Conservation (phyloP, 2,797 vertebrate genomes). For the Xenopus petersii region DNA sequence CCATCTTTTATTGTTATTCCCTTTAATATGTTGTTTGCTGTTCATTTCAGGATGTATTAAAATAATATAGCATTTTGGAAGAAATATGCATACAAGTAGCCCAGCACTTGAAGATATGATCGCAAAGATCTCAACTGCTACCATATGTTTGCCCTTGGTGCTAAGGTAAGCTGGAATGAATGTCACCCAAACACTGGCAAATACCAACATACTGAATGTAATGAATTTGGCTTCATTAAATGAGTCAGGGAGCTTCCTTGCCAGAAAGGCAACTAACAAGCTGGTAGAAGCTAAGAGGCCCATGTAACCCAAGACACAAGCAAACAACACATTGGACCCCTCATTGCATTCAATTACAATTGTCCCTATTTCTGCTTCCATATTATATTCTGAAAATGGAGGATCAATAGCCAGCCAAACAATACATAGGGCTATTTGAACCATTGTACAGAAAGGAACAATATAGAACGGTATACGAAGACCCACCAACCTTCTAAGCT, state of each 20-base stretch:
- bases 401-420: slow-evolving; percentile 32
- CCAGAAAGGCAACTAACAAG: slow-evolving; percentile 35
- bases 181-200: slow-evolving; percentile 46
- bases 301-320: slow-evolving; percentile 38
- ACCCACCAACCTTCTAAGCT: background rate
- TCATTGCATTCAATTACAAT: slow-evolving; percentile 22
- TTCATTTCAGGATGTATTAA: slow-evolving; percentile 31
- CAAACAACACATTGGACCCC: slow-evolving; percentile 31
- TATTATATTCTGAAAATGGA: slow-evolving; percentile 12
- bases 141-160: slow-evolving; percentile 12
- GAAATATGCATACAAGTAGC: slow-evolving; percentile 37
- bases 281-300: slow-evolving; percentile 31
- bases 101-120: slow-evolving; percentile 46
- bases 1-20: too few species aligned
- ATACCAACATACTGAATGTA: slow-evolving; percentile 44
- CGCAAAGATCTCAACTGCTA: slow-evolving; percentile 44
- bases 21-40: background rate
- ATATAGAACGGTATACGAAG: slow-evolving; percentile 16
- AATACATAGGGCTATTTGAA: slow-evolving; percentile 8
- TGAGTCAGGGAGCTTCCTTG: slow-evolving; percentile 28
- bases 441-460: slow-evolving; percentile 26
- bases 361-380: background rate
- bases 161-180: slow-evolving; percentile 45
- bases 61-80: slow-evolving; percentile 44
- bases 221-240: slow-evolving; percentile 51